Evolutionary conservation across 2,797 vertebrate species (phyloP), one percentile per base, ranked within the genome.

Genomic region (Kryptolebias ocellatus): DNA sequence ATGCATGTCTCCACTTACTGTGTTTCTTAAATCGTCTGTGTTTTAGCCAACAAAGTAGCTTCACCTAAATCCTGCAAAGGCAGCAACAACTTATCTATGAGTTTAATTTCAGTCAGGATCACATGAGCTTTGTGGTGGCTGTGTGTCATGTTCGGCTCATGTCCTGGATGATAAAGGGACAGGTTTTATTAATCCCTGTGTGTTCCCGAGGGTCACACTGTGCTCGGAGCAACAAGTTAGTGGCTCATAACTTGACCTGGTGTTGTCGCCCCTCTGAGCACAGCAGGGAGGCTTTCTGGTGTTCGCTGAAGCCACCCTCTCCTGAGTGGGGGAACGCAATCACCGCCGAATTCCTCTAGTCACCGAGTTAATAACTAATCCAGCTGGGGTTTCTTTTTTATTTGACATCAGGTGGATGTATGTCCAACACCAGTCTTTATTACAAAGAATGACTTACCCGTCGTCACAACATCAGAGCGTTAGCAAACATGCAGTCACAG

Each of bases 291-390:
- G 27, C 63, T 42, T 72, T 24, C 20, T 18, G n/a, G 24, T 5
- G 0, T 63, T 34, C 29, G 42, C 49, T 14, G n/a, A 64, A 39
- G 17, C 24, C 1, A 55, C 70, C 45, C 18, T 66, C 64, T 54
- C 50, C 31, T 39, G 9, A 60, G 53, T 60, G 53, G 55, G 61
- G 60, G 72, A 81, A 83, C 79, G 69, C 59, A 58, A 53, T 60
- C 60, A 55, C 49, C 4, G 3, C 49, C 52, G 56, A 76, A 85
- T 83, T 84, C 80, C 74, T 47, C 18, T 62, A 5, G 49, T 60
- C 53, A 47, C 34, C 28, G 61, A 15, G 89, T 90, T 90, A 89
- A 90, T 88, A 31, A 89, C 89, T 72, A 28, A 89, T 70, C 87
- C 71, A 56, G 49, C 52, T 27, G 37, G 57, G 62, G 64, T 78